Conservation (phyloP, 2,888 invertebrate genomes). For the Ornithoptera alexandrae region DNA sequence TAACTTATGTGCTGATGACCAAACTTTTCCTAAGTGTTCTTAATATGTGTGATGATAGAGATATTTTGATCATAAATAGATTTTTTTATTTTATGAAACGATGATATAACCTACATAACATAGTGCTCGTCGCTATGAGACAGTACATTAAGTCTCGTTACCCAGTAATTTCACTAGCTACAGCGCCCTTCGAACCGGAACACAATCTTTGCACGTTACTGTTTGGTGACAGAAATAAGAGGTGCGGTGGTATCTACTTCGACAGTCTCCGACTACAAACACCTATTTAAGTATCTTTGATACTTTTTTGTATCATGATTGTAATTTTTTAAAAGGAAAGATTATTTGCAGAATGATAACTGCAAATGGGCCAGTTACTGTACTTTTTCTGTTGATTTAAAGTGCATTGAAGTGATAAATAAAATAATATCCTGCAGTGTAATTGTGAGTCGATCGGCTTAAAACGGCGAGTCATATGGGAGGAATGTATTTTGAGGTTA, state of each 20-base stretch:
- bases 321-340: neutral
- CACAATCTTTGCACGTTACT: no score
- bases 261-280: no score
- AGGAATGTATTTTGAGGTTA: conserved; percentile 22
- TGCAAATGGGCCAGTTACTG: neutral
- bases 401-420: conserved; percentile 13
- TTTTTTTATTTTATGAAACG: no score
- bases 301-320: neutral
- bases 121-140: no score
- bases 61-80: neutral
- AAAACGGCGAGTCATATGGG: conserved; percentile 21
- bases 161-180: no score
- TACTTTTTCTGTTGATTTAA: conserved; percentile 11
- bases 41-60: neutral
- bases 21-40: neutral
- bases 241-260: no score
- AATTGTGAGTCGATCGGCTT: conserved; percentile 26
- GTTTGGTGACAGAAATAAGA: no score
- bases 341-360: neutral
- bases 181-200: no score
- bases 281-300: no score
- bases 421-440: conserved; percentile 19
- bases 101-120: no score
- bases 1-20: no score
- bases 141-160: no score